phyloP scores from a whole-genome alignment of 2,797 vertebrate genomes.

The Hoplostethus atlanticus region DNA sequence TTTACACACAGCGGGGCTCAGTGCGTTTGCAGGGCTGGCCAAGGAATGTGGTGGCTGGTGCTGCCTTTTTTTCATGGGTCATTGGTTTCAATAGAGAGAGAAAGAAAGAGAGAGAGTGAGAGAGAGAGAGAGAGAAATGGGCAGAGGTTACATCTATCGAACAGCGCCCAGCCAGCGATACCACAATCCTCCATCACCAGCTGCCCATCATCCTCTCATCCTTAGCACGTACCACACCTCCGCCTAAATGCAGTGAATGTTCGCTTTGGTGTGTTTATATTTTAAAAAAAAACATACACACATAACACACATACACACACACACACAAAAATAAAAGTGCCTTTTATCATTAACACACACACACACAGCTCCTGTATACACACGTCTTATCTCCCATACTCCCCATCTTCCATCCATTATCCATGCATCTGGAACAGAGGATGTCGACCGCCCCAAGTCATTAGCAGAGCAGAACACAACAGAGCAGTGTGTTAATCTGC shows the following conservation, averaged over 20 bases:
- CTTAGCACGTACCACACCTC: not conserved
- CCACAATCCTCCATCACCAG: not conserved
- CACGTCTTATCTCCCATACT: not conserved
- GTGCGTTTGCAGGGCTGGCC: constrained; percentile 27
- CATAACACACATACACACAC: not conserved
- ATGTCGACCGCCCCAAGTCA: not conserved
- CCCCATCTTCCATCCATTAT: constrained; percentile 6
- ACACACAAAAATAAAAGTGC: too few relatives aligned
- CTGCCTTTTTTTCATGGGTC: constrained; percentile 21
- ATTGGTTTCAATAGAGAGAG: constrained; percentile 17
- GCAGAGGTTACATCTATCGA: constrained; percentile 10
- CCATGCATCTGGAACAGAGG: not conserved
- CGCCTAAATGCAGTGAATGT: not conserved
- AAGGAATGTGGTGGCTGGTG: constrained; percentile 36
- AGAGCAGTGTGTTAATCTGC: constrained; percentile 15
- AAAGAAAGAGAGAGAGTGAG: not conserved
- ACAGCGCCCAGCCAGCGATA: not conserved
- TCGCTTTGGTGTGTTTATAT: not conserved
- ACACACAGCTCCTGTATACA: too few relatives aligned
- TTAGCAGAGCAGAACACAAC: not conserved
- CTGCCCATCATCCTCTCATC: not conserved
- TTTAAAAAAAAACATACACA: too few relatives aligned
- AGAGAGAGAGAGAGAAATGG: not conserved
- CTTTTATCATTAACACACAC: not conserved
- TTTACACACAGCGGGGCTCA: constrained; percentile 38